These are phyloP conservation scores for Mesocentrotus franciscanus DNA, from an alignment of 53 echinoderm and acorn worm species.

Conservation along the genomic window DNA sequence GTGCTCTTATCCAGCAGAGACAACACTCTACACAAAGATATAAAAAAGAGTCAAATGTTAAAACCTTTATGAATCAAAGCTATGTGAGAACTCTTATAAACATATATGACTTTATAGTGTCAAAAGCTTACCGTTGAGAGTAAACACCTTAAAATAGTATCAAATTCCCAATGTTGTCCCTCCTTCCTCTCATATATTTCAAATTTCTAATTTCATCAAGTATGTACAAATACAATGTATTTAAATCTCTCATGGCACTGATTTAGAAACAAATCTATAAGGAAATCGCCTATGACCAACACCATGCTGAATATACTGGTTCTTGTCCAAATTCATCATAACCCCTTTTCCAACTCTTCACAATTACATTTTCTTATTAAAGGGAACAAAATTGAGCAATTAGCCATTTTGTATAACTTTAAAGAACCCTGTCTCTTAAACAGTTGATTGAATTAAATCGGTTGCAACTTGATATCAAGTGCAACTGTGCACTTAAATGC, in stretches of 20 bases:
- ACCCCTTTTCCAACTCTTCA: not conserved
- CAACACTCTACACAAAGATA: conserved; percentile 70
- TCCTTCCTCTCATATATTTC: too few relatives aligned
- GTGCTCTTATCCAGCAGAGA: conserved; percentile 85
- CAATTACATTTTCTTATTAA: not conserved
- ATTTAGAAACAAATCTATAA: not conserved
- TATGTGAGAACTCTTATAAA: not conserved
- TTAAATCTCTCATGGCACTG: not conserved
- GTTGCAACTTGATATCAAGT: too few relatives aligned
- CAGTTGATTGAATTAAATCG: too few relatives aligned
- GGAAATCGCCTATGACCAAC: not conserved
- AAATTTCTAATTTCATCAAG: not conserved
- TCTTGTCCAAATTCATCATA: not conserved
- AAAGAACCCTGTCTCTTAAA: too few relatives aligned
- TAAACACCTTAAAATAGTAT: not conserved
- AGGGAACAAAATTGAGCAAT: too few relatives aligned
- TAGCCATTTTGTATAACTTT: too few relatives aligned
- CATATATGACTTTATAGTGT: not conserved
- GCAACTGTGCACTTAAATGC: too few relatives aligned
- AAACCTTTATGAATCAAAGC: not conserved
- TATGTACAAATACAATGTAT: not conserved
- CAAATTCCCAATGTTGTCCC: not conserved
- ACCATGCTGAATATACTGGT: too few relatives aligned
- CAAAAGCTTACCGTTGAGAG: not conserved
- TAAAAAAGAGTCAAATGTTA: not conserved